A percentile compares a stretch with the other conserved stretches of the same genome.
phyloP scores from a whole-genome alignment of 2,113 vertebrate species.

The Chauna torquata region DNA sequence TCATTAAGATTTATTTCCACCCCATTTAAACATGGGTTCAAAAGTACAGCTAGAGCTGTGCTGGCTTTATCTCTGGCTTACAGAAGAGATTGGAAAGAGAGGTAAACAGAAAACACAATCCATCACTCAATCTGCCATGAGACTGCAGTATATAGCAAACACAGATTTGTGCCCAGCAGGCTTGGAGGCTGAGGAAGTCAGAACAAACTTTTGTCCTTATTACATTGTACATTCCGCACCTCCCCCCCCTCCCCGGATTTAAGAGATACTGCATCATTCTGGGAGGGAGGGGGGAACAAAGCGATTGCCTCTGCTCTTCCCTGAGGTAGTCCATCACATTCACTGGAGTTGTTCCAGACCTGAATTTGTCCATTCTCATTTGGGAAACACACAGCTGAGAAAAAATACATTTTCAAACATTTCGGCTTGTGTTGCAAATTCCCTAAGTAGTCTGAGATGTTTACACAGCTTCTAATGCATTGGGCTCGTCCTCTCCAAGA shows the following conservation, averaged over 20 bases:
- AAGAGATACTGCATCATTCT: background rate
- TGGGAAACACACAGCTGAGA: background rate
- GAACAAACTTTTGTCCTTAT: background rate
- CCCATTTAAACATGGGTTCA: constrained; percentile 37
- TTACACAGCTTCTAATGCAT: background rate
- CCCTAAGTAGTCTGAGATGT: background rate
- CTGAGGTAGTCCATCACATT: background rate
- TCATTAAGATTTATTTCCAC: constrained; percentile 65
- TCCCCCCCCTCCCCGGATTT: too few relatives aligned
- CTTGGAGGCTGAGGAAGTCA: background rate
- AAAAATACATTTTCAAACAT: background rate
- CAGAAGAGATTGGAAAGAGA: constrained; percentile 9
- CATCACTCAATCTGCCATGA: rapidly evolving
- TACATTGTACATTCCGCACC: too few relatives aligned
- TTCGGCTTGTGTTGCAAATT: background rate
- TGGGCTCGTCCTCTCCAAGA: background rate
- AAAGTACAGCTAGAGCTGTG: constrained; percentile 55
- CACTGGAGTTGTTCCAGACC: background rate
- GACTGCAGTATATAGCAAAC: background rate
- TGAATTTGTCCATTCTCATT: background rate
- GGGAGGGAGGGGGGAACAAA: background rate
- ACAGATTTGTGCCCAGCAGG: background rate
- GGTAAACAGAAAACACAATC: constrained; percentile 24
- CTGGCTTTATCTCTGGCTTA: constrained; percentile 51
- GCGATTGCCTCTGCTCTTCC: background rate